These are phyloP conservation scores for Thamnophis sirtalis DNA, from an alignment of 2,113 vertebrate genomes.

Conservation along the genomic window DNA sequence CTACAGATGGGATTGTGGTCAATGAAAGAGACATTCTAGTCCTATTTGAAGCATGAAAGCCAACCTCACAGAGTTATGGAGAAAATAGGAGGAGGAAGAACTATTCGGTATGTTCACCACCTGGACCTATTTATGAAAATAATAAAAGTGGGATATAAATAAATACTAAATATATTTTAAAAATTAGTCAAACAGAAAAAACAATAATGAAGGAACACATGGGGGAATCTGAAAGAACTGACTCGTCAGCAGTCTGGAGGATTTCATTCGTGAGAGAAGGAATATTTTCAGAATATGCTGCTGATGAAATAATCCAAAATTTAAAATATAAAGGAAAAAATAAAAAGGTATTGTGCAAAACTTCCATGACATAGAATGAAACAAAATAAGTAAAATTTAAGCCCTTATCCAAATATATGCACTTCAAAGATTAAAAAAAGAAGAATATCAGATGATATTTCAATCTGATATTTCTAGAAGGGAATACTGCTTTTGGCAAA, in stretches of 20 bases:
- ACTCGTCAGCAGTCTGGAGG: background rate
- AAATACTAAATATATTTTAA: background rate
- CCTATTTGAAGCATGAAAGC: no score
- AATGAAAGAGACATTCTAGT: background rate
- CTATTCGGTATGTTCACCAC: no score
- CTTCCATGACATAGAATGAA: no score
- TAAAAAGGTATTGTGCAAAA: conserved; percentile 6
- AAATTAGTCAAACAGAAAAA: background rate
- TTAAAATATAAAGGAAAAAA: background rate
- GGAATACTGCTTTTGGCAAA: conserved; percentile 29
- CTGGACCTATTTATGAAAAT: no score
- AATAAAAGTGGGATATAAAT: no score
- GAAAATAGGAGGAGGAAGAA: no score
- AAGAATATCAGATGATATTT: conserved; percentile 30
- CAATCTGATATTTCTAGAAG: conserved; percentile 48
- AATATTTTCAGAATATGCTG: background rate
- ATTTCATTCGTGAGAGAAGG: conserved; percentile 22
- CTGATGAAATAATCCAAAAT: conserved; percentile 2
- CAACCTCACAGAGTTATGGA: no score
- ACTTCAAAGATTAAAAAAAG: conserved; percentile 13
- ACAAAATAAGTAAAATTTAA: background rate
- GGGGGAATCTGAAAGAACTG: background rate
- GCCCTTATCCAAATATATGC: background rate
- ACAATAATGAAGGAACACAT: background rate
- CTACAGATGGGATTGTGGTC: background rate